Conservation (phyloP, 2,888 invertebrate species). For the Ectemnius continuus region DNA sequence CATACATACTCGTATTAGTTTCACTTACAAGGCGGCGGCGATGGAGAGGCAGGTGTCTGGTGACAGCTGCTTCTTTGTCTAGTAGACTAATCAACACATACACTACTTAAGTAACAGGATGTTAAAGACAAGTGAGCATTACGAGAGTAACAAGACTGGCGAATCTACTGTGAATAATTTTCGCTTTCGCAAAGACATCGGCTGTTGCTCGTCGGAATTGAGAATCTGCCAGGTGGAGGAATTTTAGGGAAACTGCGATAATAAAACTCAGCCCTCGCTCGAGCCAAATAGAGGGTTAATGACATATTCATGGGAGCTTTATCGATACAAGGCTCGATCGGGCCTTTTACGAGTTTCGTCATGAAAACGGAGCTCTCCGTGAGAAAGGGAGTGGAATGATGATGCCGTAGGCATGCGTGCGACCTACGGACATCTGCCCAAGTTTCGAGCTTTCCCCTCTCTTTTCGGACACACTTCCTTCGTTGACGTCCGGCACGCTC, state of each 20-base stretch:
- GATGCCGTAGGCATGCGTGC: constrained; percentile 34
- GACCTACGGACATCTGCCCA: constrained; percentile 57
- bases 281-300: constrained; percentile 34
- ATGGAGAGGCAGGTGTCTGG: constrained; percentile 51
- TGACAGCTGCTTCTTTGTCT: constrained; percentile 56
- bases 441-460: constrained; percentile 58
- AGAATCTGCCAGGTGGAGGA: too few relatives aligned
- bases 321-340: constrained; percentile 28
- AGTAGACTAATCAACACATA: constrained; percentile 25
- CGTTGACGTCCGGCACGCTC: constrained; percentile 44
- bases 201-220: not conserved
- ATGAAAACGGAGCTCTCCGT: constrained; percentile 48
- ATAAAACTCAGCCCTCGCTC: constrained; percentile 25
- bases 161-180: too few relatives aligned
- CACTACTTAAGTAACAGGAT: constrained; percentile 13
- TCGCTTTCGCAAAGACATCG: too few relatives aligned
- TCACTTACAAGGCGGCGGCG: constrained; percentile 46
- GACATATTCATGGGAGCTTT: constrained; percentile 42
- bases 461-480: constrained; percentile 52
- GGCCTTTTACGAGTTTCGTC: constrained; percentile 34
- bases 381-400: constrained; percentile 46
- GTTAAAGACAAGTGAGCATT: not conserved
- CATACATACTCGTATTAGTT: constrained; percentile 24
- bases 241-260: not conserved
- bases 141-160: not conserved